Evolutionary conservation across 2,797 vertebrate species (phyloP).

Genomic region (Triplophysa yarkandensis): DNA sequence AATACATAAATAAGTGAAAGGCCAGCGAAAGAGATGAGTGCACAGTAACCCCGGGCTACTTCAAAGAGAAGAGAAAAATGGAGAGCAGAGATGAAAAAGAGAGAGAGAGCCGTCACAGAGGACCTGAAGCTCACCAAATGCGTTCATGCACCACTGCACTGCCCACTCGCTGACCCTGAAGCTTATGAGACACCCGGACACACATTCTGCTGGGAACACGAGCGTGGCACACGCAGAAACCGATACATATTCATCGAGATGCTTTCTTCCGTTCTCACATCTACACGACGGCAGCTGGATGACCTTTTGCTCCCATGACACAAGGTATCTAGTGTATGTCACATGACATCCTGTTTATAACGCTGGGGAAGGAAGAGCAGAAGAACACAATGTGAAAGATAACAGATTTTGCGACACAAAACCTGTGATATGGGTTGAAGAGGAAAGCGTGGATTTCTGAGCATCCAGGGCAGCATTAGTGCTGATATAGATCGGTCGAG

Average conservation of each 20-base stretch:
- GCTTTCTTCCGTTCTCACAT: neutral
- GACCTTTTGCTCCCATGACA: slow-evolving; percentile 35
- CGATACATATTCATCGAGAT: slow-evolving; percentile 20
- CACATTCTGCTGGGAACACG: slow-evolving; percentile 9
- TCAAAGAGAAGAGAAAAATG: slow-evolving; percentile 47
- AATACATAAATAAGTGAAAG: slow-evolving; percentile 60
- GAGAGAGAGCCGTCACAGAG: slow-evolving; percentile 1
- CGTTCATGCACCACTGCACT: slow-evolving; percentile 19
- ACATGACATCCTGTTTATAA: slow-evolving; percentile 7
- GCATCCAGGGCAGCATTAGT: slow-evolving; percentile 5
- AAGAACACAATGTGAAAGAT: neutral
- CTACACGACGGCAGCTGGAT: slow-evolving; percentile 32
- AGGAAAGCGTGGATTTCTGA: neutral
- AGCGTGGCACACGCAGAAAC: neutral
- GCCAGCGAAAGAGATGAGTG: slow-evolving; percentile 41
- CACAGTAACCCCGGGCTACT: slow-evolving; percentile 42
- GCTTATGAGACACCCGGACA: slow-evolving; percentile 10
- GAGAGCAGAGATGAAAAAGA: slow-evolving; percentile 33
- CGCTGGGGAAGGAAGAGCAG: neutral
- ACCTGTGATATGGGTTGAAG: neutral
- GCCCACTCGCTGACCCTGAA: slow-evolving; percentile 35
- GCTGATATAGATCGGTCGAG: slow-evolving; percentile 31
- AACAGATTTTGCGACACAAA: neutral
- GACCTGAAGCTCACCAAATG: slow-evolving; percentile 27
- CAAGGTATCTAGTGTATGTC: slow-evolving; percentile 4